Evolutionary conservation across 1,140 invertebrate species (phyloP).

Genomic region (Drosophila ficusphila): DNA sequence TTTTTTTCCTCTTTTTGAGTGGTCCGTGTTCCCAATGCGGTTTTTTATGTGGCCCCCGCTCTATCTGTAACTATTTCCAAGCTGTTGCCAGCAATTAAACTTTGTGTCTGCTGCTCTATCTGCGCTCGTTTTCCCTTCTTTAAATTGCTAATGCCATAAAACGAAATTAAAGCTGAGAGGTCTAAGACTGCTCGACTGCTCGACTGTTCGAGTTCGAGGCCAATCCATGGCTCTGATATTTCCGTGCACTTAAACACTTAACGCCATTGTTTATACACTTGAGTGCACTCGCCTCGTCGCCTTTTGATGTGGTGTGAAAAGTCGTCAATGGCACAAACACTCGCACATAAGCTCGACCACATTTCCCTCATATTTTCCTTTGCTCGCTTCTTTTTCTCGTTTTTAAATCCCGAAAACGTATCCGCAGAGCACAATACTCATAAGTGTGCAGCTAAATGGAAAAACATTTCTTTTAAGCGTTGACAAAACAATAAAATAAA

Average conservation of each 20-base stretch:
- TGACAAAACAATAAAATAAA: conserved; percentile 81
- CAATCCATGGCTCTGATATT: conserved; percentile 70
- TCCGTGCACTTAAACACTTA: conserved; percentile 82
- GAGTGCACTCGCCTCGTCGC: conserved; percentile 73
- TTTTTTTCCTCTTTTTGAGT: conserved; percentile 4
- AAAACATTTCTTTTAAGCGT: conserved; percentile 81
- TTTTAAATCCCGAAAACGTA: conserved; percentile 66
- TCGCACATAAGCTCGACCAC: conserved; percentile 47
- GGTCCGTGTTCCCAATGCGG: conserved; percentile 42
- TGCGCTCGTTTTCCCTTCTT: background rate
- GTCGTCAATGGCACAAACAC: conserved; percentile 58
- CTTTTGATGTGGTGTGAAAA: conserved; percentile 81
- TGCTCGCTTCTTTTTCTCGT: background rate
- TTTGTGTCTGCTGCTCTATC: conserved; percentile 56
- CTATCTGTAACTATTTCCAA: conserved; percentile 62
- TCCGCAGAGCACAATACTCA: conserved; percentile 70
- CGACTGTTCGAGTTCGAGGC: conserved; percentile 58
- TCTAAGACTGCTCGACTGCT: no score
- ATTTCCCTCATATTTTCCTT: conserved; percentile 38
- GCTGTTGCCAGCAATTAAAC: conserved; percentile 73
- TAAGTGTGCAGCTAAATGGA: conserved; percentile 81
- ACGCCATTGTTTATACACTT: conserved; percentile 82
- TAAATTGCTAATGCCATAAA: conserved; percentile 72
- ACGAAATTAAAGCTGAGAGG: conserved; percentile 63
- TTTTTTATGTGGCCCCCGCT: conserved; percentile 36